Evolutionary conservation across 2,888 invertebrate species (phyloP), one percentile per base, ranked within the genome.

Genomic region (Mesorhabditis spiculigera): DNA sequence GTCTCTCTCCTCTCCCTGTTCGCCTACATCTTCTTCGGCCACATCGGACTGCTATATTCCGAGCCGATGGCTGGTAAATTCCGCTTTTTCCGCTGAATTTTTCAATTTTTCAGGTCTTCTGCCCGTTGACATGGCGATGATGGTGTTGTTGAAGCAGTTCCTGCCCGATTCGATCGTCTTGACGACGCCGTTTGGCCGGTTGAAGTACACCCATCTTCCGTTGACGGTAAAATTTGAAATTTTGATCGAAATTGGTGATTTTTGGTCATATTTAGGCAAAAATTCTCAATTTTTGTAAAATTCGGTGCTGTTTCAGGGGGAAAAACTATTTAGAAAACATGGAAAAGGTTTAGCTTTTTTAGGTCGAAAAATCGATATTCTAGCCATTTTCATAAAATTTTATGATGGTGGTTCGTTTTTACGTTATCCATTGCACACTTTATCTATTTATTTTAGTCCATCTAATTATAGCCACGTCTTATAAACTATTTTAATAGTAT

Each of bases 141-240:
- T n/a, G 8, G 13, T 13, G 63, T 44, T 41, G 50, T 66, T 42
- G 5, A 50, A 70, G 68, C 68, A 84, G 84, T 84, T 82, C 68
- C 74, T 84, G 4, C 84, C 84, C 10, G 84, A 84, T 66, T 76
- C 82, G 0, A 82, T 83, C 16, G 72, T 84, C 4, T 43, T 85
- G n/a, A 75, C 78, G 4, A 84, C 83, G 41, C 81, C 82, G 6
- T 66, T 78, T 58, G 84, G 84, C 45, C 77, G 84, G 8, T 66
- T 84, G 66, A 84, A 84, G 70, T 83, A 84, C 70, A 82, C 80
- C 3, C 82, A 84, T 73, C 74, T 84, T 44, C 84, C 84, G 4
- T 73, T 80, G 63, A 73, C 72, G 13, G 77, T 76, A 4, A 44
- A n/a, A n/a, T n/a, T n/a, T n/a, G n/a, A n/a, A n/a, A n/a, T n/a